phyloP scores from a whole-genome alignment of 1,140 invertebrate species.

The Lysiphlebus fabarum region DNA sequence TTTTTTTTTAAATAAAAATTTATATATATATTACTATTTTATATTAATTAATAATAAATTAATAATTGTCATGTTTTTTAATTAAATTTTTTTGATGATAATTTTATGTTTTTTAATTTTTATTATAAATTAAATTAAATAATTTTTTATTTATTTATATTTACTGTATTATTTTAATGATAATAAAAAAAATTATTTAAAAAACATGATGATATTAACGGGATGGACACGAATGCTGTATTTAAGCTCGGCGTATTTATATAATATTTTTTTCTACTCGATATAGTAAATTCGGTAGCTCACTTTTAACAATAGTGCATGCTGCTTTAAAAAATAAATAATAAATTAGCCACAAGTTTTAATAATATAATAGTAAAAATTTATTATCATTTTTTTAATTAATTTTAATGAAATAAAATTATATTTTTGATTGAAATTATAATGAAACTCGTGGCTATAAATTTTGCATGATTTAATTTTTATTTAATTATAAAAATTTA shows the following conservation, averaged over 20 bases:
- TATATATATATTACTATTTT: too few species aligned
- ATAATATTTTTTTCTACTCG: slow-evolving; percentile 51
- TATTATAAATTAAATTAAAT: too few species aligned
- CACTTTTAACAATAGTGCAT: slow-evolving; percentile 58
- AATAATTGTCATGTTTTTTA: slow-evolving; percentile 11
- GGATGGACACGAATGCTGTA: slow-evolving; percentile 55
- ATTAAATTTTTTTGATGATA: too few species aligned
- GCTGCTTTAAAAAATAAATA: slow-evolving; percentile 43
- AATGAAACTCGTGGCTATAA: slow-evolving; percentile 29
- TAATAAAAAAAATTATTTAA: background rate
- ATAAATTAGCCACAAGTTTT: slow-evolving; percentile 46
- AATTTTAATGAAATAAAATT: too few species aligned
- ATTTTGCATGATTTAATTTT: slow-evolving; percentile 17
- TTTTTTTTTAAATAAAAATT: slow-evolving; percentile 3
- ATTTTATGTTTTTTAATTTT: too few species aligned
- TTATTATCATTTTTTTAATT: too few species aligned
- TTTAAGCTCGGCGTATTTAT: slow-evolving; percentile 54
- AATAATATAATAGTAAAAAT: background rate
- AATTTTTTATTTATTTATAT: background rate
- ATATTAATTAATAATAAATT: too few species aligned
- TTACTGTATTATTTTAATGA: too few species aligned
- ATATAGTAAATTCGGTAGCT: slow-evolving; percentile 55
- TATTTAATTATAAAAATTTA: background rate
- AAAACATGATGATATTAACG: slow-evolving; percentile 25
- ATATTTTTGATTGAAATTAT: too few species aligned